Percentiles rank a stretch among this genome's conserved stretches.
Evolutionary conservation across 2,888 invertebrate genomes (phyloP).

Genomic region (Pycnomerus fuliginosus): DNA sequence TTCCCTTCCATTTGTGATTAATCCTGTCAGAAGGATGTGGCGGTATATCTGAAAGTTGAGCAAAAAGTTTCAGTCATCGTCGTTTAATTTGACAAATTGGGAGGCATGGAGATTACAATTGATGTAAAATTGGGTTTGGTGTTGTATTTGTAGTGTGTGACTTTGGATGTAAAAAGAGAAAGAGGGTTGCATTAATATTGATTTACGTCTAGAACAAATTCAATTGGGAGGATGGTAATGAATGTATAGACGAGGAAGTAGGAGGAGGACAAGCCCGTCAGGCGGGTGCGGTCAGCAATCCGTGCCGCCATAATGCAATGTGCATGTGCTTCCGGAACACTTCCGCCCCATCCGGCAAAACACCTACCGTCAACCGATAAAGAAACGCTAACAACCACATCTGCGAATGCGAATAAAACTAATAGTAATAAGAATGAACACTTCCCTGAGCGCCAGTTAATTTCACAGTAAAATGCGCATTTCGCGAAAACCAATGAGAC

Average conservation of each 20-base stretch:
- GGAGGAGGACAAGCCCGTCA: neutral
- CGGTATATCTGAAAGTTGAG: no score
- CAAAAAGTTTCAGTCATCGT: no score
- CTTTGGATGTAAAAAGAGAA: no score
- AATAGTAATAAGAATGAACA: conserved; percentile 27
- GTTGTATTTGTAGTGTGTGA: conserved; percentile 12
- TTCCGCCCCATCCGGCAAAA: conserved; percentile 6
- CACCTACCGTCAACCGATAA: conserved; percentile 8
- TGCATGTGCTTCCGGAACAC: conserved; percentile 9
- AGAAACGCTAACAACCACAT: conserved; percentile 16
- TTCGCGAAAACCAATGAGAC: conserved; percentile 22
- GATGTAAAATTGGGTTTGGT: conserved; percentile 1
- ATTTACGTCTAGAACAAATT: conserved; percentile 20
- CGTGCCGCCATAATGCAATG: conserved; percentile 8
- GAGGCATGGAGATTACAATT: neutral
- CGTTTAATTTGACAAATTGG: no score
- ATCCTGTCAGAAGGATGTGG: conserved; percentile 6
- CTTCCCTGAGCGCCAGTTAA: conserved; percentile 26
- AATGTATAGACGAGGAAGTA: conserved; percentile 5
- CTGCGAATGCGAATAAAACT: conserved; percentile 22
- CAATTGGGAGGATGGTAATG: conserved; percentile 18
- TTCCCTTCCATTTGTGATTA: conserved; percentile 8
- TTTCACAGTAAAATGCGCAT: conserved; percentile 28
- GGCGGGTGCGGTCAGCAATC: conserved; percentile 2
- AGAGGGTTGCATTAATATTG: conserved; percentile 23